Evolutionary conservation across 2,797 vertebrate species (phyloP).

Genomic region (Nyctibius grandis): DNA sequence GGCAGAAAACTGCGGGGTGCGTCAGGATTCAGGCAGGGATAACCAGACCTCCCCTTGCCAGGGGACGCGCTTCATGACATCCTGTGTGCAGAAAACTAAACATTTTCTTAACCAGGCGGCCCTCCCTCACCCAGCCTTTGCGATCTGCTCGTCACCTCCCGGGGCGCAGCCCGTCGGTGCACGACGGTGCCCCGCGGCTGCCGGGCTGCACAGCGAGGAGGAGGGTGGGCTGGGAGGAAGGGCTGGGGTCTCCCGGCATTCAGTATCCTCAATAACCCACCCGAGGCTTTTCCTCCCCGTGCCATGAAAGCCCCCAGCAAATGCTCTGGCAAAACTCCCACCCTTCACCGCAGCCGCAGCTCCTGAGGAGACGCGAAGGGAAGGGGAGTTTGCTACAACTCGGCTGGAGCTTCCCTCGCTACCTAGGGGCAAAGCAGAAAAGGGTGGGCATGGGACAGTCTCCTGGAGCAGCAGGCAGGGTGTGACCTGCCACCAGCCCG

Average conservation of each 20-base stretch:
- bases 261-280: neutral
- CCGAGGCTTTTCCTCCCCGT: fast-evolving
- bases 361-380: fast-evolving
- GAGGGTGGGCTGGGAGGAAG: neutral
- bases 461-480: neutral
- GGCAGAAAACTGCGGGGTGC: neutral
- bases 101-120: neutral
- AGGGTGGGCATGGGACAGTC: neutral
- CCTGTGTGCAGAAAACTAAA: neutral
- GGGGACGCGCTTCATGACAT: neutral
- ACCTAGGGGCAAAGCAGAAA: neutral
- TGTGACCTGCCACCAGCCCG: fast-evolving
- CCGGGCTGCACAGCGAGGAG: neutral
- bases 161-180: neutral
- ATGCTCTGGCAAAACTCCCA: neutral
- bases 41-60: neutral
- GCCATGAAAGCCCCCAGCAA: neutral
- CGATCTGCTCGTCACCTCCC: neutral
- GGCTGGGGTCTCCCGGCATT: neutral
- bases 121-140: neutral
- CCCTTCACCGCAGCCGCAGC: neutral
- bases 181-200: neutral
- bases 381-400: too few species aligned
- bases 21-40: neutral
- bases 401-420: fast-evolving